Base-by-base conservation (phyloP, 2,888 invertebrate species). In the Neuroscelio doddi region DNA sequence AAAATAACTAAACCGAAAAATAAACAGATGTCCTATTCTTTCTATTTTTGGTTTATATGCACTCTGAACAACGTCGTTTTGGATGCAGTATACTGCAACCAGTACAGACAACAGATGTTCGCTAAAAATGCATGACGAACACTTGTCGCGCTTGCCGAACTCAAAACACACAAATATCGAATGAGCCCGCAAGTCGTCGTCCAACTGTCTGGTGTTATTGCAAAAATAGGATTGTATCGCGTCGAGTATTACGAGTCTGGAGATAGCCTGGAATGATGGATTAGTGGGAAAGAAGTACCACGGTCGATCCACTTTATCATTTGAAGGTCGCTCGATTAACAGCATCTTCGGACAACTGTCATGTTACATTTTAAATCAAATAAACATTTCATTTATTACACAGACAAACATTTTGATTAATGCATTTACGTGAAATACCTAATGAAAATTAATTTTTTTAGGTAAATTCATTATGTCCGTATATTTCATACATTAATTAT, bases 131-230 rank as follows among this genome's bases (percentile, higher is more conserved):
- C 68, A 55, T 67, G 45, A 15, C 26, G 55, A 15, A 26, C 34
- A 8, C 16, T 24, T 44, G 64, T 68, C 64, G 58, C 57, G 49
- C 62, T 67, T 12, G 30, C 42, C 39, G 50, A 55, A 38, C 10
- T 14, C 64, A 67, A 42, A 65, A 67, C 57, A 73, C 73, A 68
- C 61, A 76, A 78, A 74, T 75, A 75, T 69, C 51, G 73, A 58
- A 69, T 72, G 3, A 21, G 21, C 21, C 21, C 21, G 21, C 21
- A 5, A 21, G 21, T 21, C 76, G 81, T 75, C 81, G 81, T 80
- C 81, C 78, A 81, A 81, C 81, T 78, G 81, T 81, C 81, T 81
- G 77, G 76, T 73, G 73, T 71, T 73, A 66, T 73, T 76, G 79
- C 78, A 80, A 81, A 80, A 80, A 81, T 81, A 80, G 81, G 74